Percentiles rank a stretch among this genome's conserved stretches.
phyloP scores from a whole-genome alignment of 2,797 vertebrate genomes.

The Sebastes vulpes region DNA sequence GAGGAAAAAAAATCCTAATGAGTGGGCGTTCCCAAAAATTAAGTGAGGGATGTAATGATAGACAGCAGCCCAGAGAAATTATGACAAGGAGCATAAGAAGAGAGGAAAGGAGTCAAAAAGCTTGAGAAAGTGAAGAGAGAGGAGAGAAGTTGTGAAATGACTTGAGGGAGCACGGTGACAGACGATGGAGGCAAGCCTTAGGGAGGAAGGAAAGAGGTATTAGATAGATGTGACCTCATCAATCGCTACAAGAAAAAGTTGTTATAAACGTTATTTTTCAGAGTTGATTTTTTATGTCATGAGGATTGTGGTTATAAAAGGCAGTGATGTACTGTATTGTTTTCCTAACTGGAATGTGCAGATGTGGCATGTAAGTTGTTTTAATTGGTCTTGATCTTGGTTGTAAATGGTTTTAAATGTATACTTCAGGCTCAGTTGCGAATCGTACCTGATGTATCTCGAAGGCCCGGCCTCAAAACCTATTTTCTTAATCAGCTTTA shows the following conservation, averaged over 20 bases:
- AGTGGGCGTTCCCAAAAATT: constrained; percentile 19
- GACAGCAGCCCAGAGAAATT: constrained; percentile 17
- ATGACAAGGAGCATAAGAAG: constrained; percentile 37
- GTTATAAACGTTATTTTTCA: constrained; percentile 35
- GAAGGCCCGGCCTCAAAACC: neutral
- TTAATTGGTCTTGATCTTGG: neutral
- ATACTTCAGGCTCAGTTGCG: neutral
- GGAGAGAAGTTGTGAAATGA: constrained; percentile 40
- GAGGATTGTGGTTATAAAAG: constrained; percentile 5
- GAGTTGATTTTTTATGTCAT: constrained; percentile 25
- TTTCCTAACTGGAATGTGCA: neutral
- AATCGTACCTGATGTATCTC: neutral
- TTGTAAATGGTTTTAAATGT: neutral
- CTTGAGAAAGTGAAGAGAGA: constrained; percentile 26
- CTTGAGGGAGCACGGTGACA: constrained; percentile 46
- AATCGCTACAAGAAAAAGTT: constrained; percentile 38
- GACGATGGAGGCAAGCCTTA: constrained; percentile 38
- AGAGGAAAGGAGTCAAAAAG: constrained; percentile 19
- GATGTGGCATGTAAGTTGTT: neutral
- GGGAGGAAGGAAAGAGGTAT: constrained; percentile 36
- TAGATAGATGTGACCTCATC: constrained; percentile 57
- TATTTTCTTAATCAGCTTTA: neutral
- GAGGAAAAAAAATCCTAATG: neutral
- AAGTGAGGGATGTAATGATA: constrained; percentile 13
- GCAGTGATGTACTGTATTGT: neutral